Conservation (phyloP, 2,888 invertebrate species). For the Harpalus rubripes region DNA sequence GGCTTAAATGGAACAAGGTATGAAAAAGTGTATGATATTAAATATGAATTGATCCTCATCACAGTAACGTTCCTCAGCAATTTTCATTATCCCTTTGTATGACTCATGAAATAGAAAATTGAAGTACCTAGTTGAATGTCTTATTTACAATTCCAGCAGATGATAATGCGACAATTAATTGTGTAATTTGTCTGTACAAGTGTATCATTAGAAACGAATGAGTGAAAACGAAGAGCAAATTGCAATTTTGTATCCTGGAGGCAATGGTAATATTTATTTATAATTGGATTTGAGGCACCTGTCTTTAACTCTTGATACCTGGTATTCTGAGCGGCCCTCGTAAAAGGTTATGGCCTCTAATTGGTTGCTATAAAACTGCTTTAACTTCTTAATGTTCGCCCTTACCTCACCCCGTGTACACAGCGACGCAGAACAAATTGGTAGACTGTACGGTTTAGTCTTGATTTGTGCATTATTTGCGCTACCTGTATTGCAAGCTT, state of each 20-base stretch:
- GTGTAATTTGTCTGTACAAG: conserved; percentile 34
- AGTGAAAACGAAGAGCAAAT: conserved; percentile 38
- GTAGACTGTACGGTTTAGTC: background rate
- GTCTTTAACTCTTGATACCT: conserved; percentile 57
- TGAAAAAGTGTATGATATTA: no score
- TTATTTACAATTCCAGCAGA: background rate
- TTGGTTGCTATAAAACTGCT: conserved; percentile 60
- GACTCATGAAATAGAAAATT: no score
- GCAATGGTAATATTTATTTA: conserved; percentile 51
- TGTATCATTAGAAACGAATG: conserved; percentile 25
- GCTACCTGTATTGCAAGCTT: background rate
- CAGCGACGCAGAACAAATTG: conserved; percentile 12
- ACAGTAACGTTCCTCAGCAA: no score
- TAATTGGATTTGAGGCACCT: conserved; percentile 57
- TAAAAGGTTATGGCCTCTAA: conserved; percentile 62
- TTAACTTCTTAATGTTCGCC: conserved; percentile 56
- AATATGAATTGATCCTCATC: no score
- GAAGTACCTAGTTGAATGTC: background rate
- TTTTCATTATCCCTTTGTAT: no score
- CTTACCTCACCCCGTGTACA: conserved; percentile 24
- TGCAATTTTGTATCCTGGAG: conserved; percentile 47
- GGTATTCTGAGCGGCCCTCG: conserved; percentile 39
- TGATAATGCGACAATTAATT: conserved; percentile 41
- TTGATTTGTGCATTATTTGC: conserved; percentile 1
- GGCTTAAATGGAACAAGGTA: no score